A percentile compares a stretch with the other conserved stretches of the same genome.
These are phyloP conservation scores for Bryconaethiops microstoma DNA, from an alignment of 2,797 vertebrate genomes.

Conservation along the genomic window DNA sequence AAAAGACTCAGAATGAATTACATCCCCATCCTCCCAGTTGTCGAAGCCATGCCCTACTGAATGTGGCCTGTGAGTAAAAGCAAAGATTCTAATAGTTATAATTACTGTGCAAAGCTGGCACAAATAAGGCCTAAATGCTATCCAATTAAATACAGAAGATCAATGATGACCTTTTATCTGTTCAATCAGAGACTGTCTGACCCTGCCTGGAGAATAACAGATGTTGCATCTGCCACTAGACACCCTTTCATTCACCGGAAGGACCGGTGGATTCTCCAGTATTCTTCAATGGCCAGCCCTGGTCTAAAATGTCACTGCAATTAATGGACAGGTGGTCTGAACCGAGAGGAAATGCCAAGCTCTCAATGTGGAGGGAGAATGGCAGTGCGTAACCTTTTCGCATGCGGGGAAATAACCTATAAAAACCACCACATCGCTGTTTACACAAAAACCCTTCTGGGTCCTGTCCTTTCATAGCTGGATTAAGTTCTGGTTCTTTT, in stretches of 20 bases:
- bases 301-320: slow-evolving; percentile 61
- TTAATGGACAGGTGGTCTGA: slow-evolving; percentile 60
- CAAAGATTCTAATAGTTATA: not conserved
- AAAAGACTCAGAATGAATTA: too few relatives aligned
- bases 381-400: slow-evolving; percentile 57
- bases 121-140: slow-evolving; percentile 4
- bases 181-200: slow-evolving; percentile 43
- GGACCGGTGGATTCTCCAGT: slow-evolving; percentile 34
- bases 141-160: slow-evolving; percentile 49
- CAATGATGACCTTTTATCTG: slow-evolving; percentile 50
- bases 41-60: not conserved
- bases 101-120: slow-evolving; percentile 1
- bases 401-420: slow-evolving; percentile 50
- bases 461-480: slow-evolving; percentile 49
- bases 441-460: slow-evolving; percentile 56
- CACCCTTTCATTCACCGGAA: slow-evolving; percentile 40
- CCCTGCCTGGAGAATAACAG: slow-evolving; percentile 30
- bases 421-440: slow-evolving; percentile 48
- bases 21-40: too few relatives aligned
- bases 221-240: slow-evolving; percentile 48
- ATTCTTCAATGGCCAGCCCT: slow-evolving; percentile 43
- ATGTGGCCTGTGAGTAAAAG: not conserved
- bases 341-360: slow-evolving; percentile 58
- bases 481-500: slow-evolving; percentile 37
- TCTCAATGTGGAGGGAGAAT: slow-evolving; percentile 52